phyloP scores from a whole-genome alignment of 2,113 vertebrate genomes.

The Coracopsis vasa region DNA sequence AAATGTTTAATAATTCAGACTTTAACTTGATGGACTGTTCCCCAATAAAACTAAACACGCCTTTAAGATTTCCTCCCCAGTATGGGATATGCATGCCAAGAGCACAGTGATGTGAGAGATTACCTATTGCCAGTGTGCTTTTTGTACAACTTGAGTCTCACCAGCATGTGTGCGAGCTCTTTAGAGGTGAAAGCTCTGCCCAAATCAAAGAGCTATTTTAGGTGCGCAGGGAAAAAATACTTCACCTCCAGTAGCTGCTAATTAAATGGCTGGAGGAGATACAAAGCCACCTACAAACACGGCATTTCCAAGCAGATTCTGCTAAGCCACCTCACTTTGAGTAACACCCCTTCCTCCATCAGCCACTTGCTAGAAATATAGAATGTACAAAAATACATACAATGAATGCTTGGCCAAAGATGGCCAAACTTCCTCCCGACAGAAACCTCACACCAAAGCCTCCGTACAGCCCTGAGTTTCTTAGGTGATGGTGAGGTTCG shows the following conservation, averaged over 20 bases:
- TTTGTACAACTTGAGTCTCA: neutral
- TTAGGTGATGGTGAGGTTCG: neutral
- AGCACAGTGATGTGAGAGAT: neutral
- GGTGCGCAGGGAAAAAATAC: neutral
- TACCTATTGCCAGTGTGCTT: neutral
- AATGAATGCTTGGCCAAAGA: neutral
- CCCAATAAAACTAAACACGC: neutral
- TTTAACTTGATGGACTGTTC: neutral
- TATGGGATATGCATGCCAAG: neutral
- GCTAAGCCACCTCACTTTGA: rapidly evolving
- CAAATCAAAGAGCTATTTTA: neutral
- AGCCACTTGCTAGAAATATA: neutral
- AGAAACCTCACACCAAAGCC: neutral
- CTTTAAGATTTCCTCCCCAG: neutral
- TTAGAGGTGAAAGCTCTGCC: neutral
- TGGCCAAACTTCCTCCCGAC: neutral
- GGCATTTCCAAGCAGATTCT: neutral
- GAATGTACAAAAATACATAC: rapidly evolving
- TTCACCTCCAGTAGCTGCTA: neutral
- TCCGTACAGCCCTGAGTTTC: neutral
- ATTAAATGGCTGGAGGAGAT: neutral
- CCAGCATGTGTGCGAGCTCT: rapidly evolving
- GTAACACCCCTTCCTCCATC: neutral
- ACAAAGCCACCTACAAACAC: neutral
- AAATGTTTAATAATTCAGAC: neutral